Evolutionary conservation across 2,113 vertebrate genomes (phyloP).

Genomic region (Semicossyphus pulcher): DNA sequence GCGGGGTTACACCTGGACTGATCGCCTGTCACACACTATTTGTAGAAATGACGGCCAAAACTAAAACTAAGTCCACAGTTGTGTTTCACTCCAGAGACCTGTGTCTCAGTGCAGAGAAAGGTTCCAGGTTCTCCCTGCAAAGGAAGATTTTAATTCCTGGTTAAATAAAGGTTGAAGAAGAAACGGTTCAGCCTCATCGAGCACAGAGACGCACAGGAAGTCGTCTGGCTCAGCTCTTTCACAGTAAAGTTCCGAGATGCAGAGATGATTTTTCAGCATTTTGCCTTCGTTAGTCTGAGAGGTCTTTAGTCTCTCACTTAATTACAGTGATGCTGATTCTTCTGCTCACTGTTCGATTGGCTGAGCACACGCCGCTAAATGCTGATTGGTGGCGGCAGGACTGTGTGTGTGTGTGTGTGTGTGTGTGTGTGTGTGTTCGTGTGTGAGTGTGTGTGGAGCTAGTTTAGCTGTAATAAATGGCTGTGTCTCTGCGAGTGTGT

Average conservation of each 20-base stretch:
- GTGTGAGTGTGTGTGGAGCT: conserved; percentile 24
- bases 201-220: background rate
- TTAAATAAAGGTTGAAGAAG: no score
- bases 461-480: conserved; percentile 65
- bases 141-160: no score
- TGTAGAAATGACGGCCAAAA: no score
- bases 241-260: conserved; percentile 1
- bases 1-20: no score
- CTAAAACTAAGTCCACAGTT: no score
- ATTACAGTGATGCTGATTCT: conserved; percentile 26
- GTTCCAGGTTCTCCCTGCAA: no score
- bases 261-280: conserved; percentile 39
- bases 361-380: conserved; percentile 20
- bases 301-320: conserved; percentile 51
- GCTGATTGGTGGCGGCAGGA: conserved; percentile 29
- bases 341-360: conserved; percentile 36
- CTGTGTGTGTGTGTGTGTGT: conserved; percentile 23
- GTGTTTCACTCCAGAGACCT: no score
- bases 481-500: conserved; percentile 52
- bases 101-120: no score
- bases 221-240: background rate
- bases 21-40: no score
- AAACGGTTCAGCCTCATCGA: background rate
- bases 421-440: conserved; percentile 21
- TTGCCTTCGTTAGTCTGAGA: background rate